A percentile compares a stretch with the other conserved stretches of the same genome.
Conservation (phyloP, 2,888 invertebrate species). For the Cephus runcator region DNA sequence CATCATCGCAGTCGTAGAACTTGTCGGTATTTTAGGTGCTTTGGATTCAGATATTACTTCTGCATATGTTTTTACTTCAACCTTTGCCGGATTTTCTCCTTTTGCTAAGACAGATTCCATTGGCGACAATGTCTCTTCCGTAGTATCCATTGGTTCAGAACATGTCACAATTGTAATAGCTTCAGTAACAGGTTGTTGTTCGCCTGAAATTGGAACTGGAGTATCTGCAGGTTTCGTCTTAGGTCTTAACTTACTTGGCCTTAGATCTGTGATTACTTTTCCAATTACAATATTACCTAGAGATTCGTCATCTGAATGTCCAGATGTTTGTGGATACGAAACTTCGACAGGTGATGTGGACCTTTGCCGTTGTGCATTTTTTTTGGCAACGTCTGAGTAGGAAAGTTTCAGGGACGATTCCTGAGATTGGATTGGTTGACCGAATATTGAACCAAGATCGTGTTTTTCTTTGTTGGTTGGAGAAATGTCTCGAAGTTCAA, state of each 20-base stretch:
- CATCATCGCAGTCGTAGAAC: not conserved
- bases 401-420: conserved; percentile 38
- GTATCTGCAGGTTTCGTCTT: conserved; percentile 12
- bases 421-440: conserved; percentile 31
- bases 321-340: conserved; percentile 11
- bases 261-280: conserved; percentile 17
- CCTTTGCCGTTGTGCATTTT: conserved; percentile 27
- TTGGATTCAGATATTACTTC: conserved; percentile 39
- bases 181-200: conserved; percentile 12
- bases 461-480: conserved; percentile 23
- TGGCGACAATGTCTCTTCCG: conserved; percentile 47
- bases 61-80: conserved; percentile 38
- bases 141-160: conserved; percentile 50
- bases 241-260: not conserved
- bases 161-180: conserved; percentile 35
- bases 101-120: conserved; percentile 39
- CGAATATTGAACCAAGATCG: conserved; percentile 39
- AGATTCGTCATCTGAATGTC: conserved; percentile 8
- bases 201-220: not conserved
- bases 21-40: conserved; percentile 9
- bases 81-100: conserved; percentile 16
- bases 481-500: conserved; percentile 30
- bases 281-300: conserved; percentile 13
- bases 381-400: conserved; percentile 48
- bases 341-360: conserved; percentile 5